Evolutionary conservation across 1,140 invertebrate species (phyloP).

Genomic region (Sitodiplosis mosellana): DNA sequence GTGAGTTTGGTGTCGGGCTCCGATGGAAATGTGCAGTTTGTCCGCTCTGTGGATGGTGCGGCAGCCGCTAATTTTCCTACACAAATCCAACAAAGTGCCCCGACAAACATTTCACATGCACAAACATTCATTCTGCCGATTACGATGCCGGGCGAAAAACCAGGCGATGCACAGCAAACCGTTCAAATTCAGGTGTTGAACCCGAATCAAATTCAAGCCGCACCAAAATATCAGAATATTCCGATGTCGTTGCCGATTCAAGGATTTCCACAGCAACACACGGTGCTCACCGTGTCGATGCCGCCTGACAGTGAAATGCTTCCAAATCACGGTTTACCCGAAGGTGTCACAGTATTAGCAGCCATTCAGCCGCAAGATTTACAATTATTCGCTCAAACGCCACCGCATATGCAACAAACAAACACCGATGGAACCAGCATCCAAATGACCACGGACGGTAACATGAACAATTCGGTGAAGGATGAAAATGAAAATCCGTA

Average conservation of each 20-base stretch:
- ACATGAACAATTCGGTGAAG: too few relatives aligned
- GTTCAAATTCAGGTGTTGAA: slow-evolving; percentile 58
- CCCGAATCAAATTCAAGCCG: slow-evolving; percentile 30
- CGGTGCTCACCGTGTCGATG: slow-evolving; percentile 50
- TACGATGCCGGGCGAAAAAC: slow-evolving; percentile 49
- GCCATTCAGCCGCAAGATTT: slow-evolving; percentile 44
- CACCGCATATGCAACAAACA: slow-evolving; percentile 16
- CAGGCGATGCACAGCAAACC: slow-evolving; percentile 50
- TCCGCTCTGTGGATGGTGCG: slow-evolving; percentile 45
- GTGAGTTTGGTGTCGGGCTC: slow-evolving; percentile 36
- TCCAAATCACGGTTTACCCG: slow-evolving; percentile 25
- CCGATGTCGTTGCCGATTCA: slow-evolving; percentile 48
- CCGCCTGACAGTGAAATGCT: slow-evolving; percentile 26
- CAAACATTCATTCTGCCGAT: slow-evolving; percentile 53
- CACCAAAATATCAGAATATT: slow-evolving; percentile 46
- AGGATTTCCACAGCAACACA: slow-evolving; percentile 36
- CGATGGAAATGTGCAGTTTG: slow-evolving; percentile 54
- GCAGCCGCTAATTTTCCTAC: slow-evolving; percentile 18
- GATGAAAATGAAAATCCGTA: too few relatives aligned
- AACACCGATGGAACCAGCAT: slow-evolving; percentile 6
- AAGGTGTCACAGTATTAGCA: slow-evolving; percentile 43
- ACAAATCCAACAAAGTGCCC: slow-evolving; percentile 10
- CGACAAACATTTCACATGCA: slow-evolving; percentile 22
- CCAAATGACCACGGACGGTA: too few relatives aligned
- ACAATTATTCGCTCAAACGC: slow-evolving; percentile 25